Conservation (phyloP, 2,888 invertebrate genomes). For the Latrodectus elegans region DNA sequence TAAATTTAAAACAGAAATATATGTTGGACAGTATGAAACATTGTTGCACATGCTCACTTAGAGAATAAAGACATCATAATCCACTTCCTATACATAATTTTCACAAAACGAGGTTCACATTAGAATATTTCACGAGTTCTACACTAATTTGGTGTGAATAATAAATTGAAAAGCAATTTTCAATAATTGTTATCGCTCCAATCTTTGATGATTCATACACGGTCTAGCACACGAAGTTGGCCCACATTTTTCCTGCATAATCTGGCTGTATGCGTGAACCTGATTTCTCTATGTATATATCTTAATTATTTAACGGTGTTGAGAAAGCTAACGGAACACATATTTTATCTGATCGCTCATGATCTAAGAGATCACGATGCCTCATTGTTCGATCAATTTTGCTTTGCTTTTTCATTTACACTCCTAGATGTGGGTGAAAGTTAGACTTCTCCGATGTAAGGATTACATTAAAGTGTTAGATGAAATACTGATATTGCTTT, state of each 20-base stretch:
- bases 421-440: not conserved
- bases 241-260: conserved; percentile 38
- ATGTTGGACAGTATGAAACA: no score
- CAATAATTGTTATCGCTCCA: not conserved
- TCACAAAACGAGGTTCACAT: no score
- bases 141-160: not conserved
- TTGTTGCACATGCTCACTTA: no score
- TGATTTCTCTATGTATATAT: conserved; percentile 26
- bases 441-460: no score
- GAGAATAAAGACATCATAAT: no score
- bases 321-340: conserved; percentile 16
- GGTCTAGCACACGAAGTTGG: conserved; percentile 30
- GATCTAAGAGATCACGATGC: conserved; percentile 30
- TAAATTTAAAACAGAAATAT: no score
- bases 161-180: conserved; percentile 1
- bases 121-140: no score
- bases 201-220: not conserved
- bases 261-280: conserved; percentile 28
- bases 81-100: no score
- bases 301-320: conserved; percentile 60
- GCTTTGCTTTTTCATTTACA: not conserved
- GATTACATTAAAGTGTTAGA: no score
- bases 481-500: no score
- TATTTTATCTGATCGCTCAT: conserved; percentile 39
- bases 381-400: not conserved